Conservation (phyloP, 2,888 invertebrate genomes). For the Drosophila meridiana region DNA sequence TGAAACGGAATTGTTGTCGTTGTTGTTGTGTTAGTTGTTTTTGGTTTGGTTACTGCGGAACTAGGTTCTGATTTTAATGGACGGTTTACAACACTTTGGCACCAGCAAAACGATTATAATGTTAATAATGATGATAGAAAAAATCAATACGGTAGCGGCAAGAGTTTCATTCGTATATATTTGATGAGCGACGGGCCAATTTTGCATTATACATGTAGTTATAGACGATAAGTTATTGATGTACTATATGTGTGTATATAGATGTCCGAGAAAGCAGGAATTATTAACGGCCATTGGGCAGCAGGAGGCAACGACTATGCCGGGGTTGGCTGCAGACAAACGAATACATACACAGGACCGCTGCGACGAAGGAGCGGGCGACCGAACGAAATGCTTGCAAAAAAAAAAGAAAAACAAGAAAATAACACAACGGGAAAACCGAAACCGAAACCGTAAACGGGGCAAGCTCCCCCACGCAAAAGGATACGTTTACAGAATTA, state of each 20-base stretch:
- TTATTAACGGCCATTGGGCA: slow-evolving; percentile 57
- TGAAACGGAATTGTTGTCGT: slow-evolving; percentile 69
- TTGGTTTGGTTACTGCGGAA: slow-evolving; percentile 55
- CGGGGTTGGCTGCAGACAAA: slow-evolving; percentile 72
- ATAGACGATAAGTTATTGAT: background rate
- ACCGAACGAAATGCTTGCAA: slow-evolving; percentile 36
- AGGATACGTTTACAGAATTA: slow-evolving; percentile 20
- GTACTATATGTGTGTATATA: background rate
- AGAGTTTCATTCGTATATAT: slow-evolving; percentile 47
- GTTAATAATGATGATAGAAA: slow-evolving; percentile 27
- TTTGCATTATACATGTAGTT: slow-evolving; percentile 43
- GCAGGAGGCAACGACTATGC: slow-evolving; percentile 37
- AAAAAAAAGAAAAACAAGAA: slow-evolving; percentile 18
- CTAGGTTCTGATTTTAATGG: slow-evolving; percentile 67
- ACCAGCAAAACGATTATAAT: slow-evolving; percentile 39
- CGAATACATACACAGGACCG: slow-evolving; percentile 71
- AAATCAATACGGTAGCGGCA: slow-evolving; percentile 62
- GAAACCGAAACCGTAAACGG: slow-evolving; percentile 20
- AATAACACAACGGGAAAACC: slow-evolving; percentile 7
- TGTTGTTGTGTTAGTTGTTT: slow-evolving; percentile 41
- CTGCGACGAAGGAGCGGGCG: slow-evolving; percentile 46
- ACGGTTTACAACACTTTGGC: slow-evolving; percentile 74
- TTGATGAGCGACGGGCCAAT: slow-evolving; percentile 36
- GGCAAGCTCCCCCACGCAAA: slow-evolving; percentile 26
- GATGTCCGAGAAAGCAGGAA: slow-evolving; percentile 33